Base-by-base conservation (phyloP, 2,888 invertebrate species). In the Frankliniella intonsa region DNA sequence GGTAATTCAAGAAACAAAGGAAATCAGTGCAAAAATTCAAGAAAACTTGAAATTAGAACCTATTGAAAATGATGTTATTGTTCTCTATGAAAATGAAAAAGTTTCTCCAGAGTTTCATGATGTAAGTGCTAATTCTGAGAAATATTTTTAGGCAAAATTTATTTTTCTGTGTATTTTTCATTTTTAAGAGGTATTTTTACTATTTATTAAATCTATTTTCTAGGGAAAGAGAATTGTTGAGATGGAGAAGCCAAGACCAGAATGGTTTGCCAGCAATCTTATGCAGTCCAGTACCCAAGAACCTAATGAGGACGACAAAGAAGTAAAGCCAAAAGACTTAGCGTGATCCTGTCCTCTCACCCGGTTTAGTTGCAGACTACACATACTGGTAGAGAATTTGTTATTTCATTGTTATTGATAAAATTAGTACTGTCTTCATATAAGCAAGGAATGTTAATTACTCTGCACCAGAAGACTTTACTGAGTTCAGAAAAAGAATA, bases 221-320 rank as follows among this genome's bases (percentile, higher is more conserved):
- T 84, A 90, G 87, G 89, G 89, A 0, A 96, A 95, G 88, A 91
- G 94, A 85, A 91, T 97, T 84, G 92, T 98, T 22, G 97, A 97
- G 89, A 92, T 97, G 91, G 90, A 94, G 80, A 96, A 95, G 87
- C 91, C 93, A 82, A 90, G 97, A 84, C 97, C 97, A 8, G 88
- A 91, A 76, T 98, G 97, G 97, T 98, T 97, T 86, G 93, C 94
- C 84, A 93, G 92, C 86, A 96, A 96, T 88, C 90, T 97, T 81
- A 88, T 96, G 27, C 93, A 96, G 86, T 92, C 93, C 86, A 91
- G 94, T 0, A 94, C 95, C 25, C 92, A 94, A 85, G 91, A 92
- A 84, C 90, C 92, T 76, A 91, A 76, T 76, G 69, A 94, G 0
- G 84, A 84, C 27, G 89, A 90, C 62, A 91, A 92, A n/a, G 93